Evolutionary conservation across 2,888 invertebrate genomes (phyloP), one percentile per base, ranked within the genome.

Genomic region (Drosophila leonis): DNA sequence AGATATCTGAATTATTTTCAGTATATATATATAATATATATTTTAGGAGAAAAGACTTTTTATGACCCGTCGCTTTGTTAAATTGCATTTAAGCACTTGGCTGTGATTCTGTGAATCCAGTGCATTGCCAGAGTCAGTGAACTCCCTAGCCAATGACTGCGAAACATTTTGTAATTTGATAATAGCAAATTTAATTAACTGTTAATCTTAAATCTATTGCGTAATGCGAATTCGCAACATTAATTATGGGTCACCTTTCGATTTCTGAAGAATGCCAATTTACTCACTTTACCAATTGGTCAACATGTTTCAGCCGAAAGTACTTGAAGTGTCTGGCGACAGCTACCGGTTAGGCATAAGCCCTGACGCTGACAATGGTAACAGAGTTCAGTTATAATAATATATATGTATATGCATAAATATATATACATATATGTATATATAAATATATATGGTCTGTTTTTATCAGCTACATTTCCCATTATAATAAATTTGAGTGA

Each of bases 401-500:
- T 18, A 24, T 15, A 51, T 51, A 13, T 24, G 13, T 8, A 8
- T 24, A 44, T 44, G 7, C 24, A 44, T 24, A 18, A 20, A 12
- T 20, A 20, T 42, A 20, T 9, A 42, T 42, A 13, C 2, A 42
- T 42, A 42, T 20, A 5, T 20, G 13, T n/a, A 15, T 27, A n/a
- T 10, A 48, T 31, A 48, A 2, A n/a, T 15, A 20, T 24, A 20
- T 5, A 24, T 7, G n/a, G 59, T 2, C 15, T 10, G 6, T 4
- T 37, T 18, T 59, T 57, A 59, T 59, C 57, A 46, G 18, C 48
- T 27, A 57, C 27, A 46, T 5, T 27, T 13, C 13, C 7, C 20
- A 29, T 39, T 12, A 33, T 55, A 35, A 44, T 27, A 35, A 48
- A 61, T 44, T 62, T 10, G 33, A 18, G 20, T 70, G 54, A 63